Conservation (phyloP, 2,797 vertebrate genomes). For the Gastrophryne carolinensis region DNA sequence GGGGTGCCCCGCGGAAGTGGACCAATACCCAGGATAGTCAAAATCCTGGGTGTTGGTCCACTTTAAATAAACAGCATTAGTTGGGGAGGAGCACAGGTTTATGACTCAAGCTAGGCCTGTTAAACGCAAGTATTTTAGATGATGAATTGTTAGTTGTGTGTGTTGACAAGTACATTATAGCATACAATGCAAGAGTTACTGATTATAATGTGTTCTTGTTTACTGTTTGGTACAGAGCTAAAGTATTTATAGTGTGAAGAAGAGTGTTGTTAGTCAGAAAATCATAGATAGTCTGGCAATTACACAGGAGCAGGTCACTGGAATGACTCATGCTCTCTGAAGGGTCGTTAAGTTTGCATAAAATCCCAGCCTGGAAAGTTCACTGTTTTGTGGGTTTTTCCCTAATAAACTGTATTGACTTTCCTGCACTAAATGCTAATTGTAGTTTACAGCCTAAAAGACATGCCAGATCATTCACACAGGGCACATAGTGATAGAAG, state of each 20-base stretch:
- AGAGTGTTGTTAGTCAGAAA: not conserved
- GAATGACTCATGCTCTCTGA: slow-evolving; percentile 16
- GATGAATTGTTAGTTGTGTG: not conserved
- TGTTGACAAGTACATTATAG: not conserved
- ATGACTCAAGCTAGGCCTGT: no score
- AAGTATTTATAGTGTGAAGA: not conserved
- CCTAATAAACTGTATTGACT: not conserved
- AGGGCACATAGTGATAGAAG: not conserved
- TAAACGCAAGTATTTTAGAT: not conserved
- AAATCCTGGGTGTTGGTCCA: no score
- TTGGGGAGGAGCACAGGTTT: no score
- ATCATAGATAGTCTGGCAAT: not conserved
- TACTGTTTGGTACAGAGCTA: not conserved
- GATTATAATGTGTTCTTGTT: not conserved
- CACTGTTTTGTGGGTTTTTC: not conserved
- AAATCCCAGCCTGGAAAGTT: not conserved
- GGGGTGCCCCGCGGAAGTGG: no score
- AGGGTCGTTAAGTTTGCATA: slow-evolving; percentile 21
- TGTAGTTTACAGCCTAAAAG: slow-evolving; percentile 6
- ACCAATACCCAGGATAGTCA: no score
- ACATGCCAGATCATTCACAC: no score
- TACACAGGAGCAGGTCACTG: not conserved
- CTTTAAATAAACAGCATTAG: no score
- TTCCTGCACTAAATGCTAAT: not conserved
- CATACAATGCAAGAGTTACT: not conserved